A percentile compares a stretch with the other conserved stretches of the same genome.
phyloP scores from a whole-genome alignment of 2,888 invertebrate genomes.

The Amphipoea oculea region DNA sequence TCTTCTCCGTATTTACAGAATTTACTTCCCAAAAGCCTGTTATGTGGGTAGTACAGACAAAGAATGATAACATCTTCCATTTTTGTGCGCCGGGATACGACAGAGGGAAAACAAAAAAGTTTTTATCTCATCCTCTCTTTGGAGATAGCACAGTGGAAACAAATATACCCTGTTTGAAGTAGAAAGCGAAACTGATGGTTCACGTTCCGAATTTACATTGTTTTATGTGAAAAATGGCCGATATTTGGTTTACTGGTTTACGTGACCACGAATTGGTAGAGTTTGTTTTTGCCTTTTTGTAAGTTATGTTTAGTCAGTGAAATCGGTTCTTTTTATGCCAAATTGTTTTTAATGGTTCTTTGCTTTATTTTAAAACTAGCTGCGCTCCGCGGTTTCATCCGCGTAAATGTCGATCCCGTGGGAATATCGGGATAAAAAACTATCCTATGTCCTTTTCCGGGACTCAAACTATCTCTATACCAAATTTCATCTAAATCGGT shows the following conservation, averaged over 20 bases:
- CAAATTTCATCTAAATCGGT: too few species aligned
- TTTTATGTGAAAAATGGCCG: constrained; percentile 40
- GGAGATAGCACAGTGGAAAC: constrained; percentile 68
- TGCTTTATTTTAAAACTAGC: background rate
- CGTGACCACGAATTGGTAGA: constrained; percentile 16
- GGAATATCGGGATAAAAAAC: too few species aligned
- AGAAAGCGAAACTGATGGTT: constrained; percentile 51
- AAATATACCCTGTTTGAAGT: constrained; percentile 66
- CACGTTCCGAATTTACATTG: constrained; percentile 40
- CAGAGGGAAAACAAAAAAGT: constrained; percentile 64
- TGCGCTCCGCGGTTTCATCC: too few species aligned
- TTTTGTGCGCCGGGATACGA: constrained; percentile 51
- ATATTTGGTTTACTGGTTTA: constrained; percentile 32
- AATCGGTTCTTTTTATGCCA: background rate
- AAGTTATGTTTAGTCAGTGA: background rate
- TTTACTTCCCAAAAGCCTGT: constrained; percentile 36
- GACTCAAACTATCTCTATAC: too few species aligned
- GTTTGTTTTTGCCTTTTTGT: constrained; percentile 25
- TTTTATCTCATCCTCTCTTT: constrained; percentile 71
- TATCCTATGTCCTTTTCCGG: too few species aligned
- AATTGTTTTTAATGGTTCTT: background rate
- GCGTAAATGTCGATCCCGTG: too few species aligned
- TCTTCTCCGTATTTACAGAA: constrained; percentile 17
- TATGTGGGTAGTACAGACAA: constrained; percentile 57
- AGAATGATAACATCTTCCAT: constrained; percentile 56